These are phyloP conservation scores for Campoletis raptor DNA, from an alignment of 2,888 invertebrate species.

Conservation along the genomic window DNA sequence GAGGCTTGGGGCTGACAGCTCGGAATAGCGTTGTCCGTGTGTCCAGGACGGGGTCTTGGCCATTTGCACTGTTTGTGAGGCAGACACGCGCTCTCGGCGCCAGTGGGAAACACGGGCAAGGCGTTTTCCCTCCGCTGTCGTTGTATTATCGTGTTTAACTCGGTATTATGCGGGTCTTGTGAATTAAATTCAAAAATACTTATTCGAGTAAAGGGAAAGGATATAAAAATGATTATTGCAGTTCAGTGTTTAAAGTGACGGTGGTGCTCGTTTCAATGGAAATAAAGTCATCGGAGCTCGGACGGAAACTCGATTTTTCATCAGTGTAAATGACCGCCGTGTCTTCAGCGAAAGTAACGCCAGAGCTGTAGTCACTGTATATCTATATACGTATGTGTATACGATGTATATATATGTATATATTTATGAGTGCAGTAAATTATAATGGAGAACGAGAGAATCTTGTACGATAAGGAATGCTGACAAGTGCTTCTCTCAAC, in stretches of 20 bases:
- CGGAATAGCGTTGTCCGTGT: constrained; percentile 20
- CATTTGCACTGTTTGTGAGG: constrained; percentile 38
- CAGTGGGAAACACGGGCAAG: constrained; percentile 59
- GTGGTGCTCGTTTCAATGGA: not conserved
- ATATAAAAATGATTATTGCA: not conserved
- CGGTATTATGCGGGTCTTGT: constrained; percentile 32
- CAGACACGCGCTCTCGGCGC: constrained; percentile 59
- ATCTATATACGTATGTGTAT: not conserved
- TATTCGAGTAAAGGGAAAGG: not conserved
- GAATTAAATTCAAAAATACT: constrained; percentile 33
- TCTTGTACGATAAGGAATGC: constrained; percentile 18
- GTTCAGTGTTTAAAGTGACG: not conserved
- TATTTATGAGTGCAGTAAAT: constrained; percentile 32
- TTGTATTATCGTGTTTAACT: not conserved
- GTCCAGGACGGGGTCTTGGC: constrained; percentile 26
- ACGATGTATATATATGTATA: not conserved
- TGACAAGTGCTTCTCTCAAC: constrained; percentile 25
- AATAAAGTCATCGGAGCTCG: constrained; percentile 25
- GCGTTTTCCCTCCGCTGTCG: constrained; percentile 66
- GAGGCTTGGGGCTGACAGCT: constrained; percentile 62
- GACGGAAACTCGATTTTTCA: constrained; percentile 51
- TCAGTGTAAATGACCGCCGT: constrained; percentile 71
- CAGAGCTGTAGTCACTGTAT: constrained; percentile 25
- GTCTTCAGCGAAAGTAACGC: constrained; percentile 70
- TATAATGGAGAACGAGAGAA: constrained; percentile 30